phyloP scores from a whole-genome alignment of 2,888 invertebrate genomes.

The Trimorus sp. region DNA sequence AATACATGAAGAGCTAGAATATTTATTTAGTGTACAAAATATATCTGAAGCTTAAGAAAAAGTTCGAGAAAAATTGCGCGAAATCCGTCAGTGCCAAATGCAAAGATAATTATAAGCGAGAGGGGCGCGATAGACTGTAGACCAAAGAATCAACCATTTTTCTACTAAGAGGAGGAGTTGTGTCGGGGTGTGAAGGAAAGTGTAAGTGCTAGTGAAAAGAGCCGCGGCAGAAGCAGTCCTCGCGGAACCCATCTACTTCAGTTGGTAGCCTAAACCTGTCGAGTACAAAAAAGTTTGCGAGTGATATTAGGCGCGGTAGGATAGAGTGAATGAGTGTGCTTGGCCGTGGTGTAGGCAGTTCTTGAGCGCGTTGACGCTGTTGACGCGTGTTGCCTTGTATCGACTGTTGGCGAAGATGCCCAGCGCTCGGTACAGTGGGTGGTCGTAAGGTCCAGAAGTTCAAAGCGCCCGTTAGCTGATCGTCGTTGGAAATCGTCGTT shows the following conservation, averaged over 20 bases:
- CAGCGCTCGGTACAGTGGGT: constrained; percentile 1
- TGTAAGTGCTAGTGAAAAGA: too few species aligned
- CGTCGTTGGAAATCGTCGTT: too few species aligned
- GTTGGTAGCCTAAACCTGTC: constrained; percentile 82
- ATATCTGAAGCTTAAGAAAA: constrained; percentile 75
- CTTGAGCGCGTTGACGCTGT: too few species aligned
- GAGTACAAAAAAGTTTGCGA: constrained; percentile 77
- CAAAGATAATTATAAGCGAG: constrained; percentile 69
- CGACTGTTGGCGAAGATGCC: constrained; percentile 5
- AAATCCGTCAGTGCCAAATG: constrained; percentile 81
- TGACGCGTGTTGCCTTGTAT: too few species aligned
- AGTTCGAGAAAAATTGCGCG: constrained; percentile 66
- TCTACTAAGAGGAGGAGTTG: constrained; percentile 73
- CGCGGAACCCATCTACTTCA: constrained; percentile 80
- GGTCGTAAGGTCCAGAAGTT: too few species aligned
- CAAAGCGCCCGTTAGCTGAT: too few species aligned
- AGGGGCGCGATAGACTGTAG: constrained; percentile 75
- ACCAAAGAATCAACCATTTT: constrained; percentile 82
- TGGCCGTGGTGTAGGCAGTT: background rate
- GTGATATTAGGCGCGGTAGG: constrained; percentile 48
- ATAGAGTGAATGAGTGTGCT: constrained; percentile 16
- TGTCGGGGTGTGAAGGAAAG: background rate
- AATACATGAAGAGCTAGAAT: constrained; percentile 75
- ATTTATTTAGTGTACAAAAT: constrained; percentile 81
- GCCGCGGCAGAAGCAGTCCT: constrained; percentile 52